Conservation (phyloP, 2,797 vertebrate species). For the Microchirus variegatus region DNA sequence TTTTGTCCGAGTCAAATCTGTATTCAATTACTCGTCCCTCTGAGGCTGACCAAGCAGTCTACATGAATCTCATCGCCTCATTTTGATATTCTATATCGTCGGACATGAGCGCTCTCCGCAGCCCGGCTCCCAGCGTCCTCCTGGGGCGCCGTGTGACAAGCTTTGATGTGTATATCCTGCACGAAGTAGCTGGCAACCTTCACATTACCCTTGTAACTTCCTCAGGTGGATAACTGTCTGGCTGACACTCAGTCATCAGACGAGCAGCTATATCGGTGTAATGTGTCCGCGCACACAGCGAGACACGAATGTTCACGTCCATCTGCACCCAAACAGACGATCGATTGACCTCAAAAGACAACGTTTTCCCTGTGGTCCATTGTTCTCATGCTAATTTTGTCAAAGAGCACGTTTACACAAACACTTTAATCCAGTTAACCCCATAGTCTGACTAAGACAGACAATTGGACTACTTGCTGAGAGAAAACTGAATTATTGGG, state of each 20-base stretch:
- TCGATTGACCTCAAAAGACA: no score
- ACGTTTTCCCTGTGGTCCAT: no score
- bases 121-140: conserved; percentile 18
- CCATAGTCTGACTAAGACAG: no score
- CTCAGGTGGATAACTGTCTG: not conserved
- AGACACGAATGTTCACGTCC: no score
- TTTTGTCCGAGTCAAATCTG: conserved; percentile 44
- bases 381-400: no score
- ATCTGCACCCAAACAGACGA: no score
- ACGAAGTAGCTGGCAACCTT: conserved; percentile 31
- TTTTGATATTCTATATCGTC: conserved; percentile 24
- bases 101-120: conserved; percentile 14
- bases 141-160: conserved; percentile 12
- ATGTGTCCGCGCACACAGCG: no score
- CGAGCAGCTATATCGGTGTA: no score
- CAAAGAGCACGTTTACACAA: no score
- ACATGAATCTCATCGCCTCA: conserved; percentile 7
- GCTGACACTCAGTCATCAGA: not conserved
- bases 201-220: conserved; percentile 22
- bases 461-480: no score
- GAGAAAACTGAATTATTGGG: no score
- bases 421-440: no score
- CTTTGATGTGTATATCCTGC: conserved; percentile 41
- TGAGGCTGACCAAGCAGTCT: conserved; percentile 47
- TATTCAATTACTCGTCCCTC: conserved; percentile 44